These are phyloP conservation scores for Hippopotamyrus pictus DNA, from an alignment of 2,797 vertebrate species.

Conservation along the genomic window DNA sequence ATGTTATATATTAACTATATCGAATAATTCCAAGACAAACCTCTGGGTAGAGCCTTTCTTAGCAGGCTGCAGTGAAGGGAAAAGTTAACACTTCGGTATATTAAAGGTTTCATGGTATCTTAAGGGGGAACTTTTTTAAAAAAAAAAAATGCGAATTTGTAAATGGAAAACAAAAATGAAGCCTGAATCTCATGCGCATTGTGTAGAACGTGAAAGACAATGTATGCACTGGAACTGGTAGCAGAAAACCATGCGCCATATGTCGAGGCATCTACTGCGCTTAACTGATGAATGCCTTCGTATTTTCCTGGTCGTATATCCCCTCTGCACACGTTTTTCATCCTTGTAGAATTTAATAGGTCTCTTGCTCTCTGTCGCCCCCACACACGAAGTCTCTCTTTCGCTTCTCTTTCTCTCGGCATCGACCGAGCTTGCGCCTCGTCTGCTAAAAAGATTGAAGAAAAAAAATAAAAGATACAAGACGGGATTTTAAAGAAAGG, in stretches of 20 bases:
- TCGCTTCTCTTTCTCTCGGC: conserved; percentile 26
- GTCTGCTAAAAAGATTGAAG: conserved; percentile 12
- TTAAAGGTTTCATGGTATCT: not conserved
- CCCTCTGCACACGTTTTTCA: conserved; percentile 18
- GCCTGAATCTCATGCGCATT: not conserved
- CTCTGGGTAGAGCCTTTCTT: not conserved
- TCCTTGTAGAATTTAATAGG: conserved; percentile 35
- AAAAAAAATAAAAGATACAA: conserved; percentile 20
- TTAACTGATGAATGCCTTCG: conserved; percentile 7
- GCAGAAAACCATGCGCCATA: not conserved
- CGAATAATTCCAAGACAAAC: conserved; percentile 3
- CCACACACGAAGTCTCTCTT: conserved; percentile 28
- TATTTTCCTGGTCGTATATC: conserved; percentile 13
- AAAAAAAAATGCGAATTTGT: not conserved
- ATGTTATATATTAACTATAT: conserved; percentile 4
- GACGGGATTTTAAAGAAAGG: conserved; percentile 25
- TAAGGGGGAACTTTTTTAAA: not conserved
- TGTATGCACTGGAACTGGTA: not conserved
- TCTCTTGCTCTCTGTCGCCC: conserved; percentile 30
- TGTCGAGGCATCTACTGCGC: conserved; percentile 9
- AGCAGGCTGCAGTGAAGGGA: not conserved
- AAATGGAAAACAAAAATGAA: not conserved
- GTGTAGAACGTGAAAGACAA: not conserved
- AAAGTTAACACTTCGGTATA: conserved; percentile 8
- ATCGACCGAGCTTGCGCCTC: conserved; percentile 4